Evolutionary conservation across 2,797 vertebrate genomes (phyloP).

Genomic region (Falco berigora): DNA sequence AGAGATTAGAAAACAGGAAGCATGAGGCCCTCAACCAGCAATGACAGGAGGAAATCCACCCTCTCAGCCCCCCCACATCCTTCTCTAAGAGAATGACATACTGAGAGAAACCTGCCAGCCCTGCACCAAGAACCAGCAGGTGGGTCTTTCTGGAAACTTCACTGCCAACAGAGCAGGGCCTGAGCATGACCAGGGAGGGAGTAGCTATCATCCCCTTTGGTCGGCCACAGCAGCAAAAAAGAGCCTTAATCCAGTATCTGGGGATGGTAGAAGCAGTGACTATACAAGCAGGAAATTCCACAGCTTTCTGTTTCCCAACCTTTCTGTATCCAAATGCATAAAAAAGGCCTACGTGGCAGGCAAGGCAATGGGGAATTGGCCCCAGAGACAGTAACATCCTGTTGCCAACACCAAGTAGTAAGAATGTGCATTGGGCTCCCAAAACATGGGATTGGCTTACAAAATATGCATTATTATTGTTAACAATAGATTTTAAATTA

Average conservation of each 20-base stretch:
- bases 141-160: conserved; percentile 33
- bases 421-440: neutral
- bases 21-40: conserved; percentile 36
- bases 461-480: neutral
- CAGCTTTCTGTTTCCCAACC: neutral
- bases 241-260: neutral
- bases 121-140: neutral
- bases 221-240: neutral
- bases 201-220: neutral
- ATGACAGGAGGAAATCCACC: conserved; percentile 51
- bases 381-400: neutral
- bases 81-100: conserved; percentile 46
- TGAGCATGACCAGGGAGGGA: neutral
- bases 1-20: conserved; percentile 74
- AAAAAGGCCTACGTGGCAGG: neutral
- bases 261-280: neutral
- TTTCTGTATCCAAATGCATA: neutral
- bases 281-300: neutral
- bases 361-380: neutral
- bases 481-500: conserved; percentile 34
- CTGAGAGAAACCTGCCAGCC: neutral
- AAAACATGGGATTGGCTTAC: neutral
- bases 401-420: neutral
- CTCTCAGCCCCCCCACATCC: neutral
- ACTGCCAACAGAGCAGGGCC: neutral